A percentile compares a stretch with the other conserved stretches of the same genome.
Evolutionary conservation across 92 coral and sea anemone genomes (phyloP).

Genomic region (Diadumene lineata): DNA sequence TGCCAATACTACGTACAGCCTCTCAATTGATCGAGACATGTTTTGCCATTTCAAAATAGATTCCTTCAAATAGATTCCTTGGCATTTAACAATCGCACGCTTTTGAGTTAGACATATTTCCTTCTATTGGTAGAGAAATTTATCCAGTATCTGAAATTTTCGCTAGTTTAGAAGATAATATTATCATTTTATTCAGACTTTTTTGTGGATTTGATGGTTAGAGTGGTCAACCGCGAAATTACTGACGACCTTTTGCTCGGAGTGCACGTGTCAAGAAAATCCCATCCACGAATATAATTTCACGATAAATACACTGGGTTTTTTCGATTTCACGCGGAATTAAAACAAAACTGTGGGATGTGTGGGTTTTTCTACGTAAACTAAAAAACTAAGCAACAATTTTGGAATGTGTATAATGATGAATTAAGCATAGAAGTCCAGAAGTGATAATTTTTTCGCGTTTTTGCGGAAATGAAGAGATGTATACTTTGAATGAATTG

Average conservation of each 20-base stretch:
- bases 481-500: no score
- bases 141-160: neutral
- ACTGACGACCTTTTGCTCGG: neutral
- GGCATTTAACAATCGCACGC: neutral
- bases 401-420: neutral
- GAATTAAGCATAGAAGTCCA: no score
- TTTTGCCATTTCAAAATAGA: neutral
- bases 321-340: neutral
- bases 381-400: neutral
- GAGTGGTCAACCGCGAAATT: slow-evolving; percentile 23
- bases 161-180: neutral
- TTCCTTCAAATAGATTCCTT: neutral
- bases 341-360: neutral
- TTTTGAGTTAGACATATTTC: neutral
- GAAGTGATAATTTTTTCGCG: no score
- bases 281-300: neutral
- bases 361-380: neutral
- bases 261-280: slow-evolving; percentile 19
- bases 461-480: no score
- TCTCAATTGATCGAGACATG: neutral
- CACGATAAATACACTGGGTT: neutral
- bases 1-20: slow-evolving; percentile 11
- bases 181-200: slow-evolving; percentile 26
- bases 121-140: neutral
- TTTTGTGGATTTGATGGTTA: slow-evolving; percentile 13